Base-by-base conservation (phyloP, 1,140 invertebrate species). In the Drosophila orosa region DNA sequence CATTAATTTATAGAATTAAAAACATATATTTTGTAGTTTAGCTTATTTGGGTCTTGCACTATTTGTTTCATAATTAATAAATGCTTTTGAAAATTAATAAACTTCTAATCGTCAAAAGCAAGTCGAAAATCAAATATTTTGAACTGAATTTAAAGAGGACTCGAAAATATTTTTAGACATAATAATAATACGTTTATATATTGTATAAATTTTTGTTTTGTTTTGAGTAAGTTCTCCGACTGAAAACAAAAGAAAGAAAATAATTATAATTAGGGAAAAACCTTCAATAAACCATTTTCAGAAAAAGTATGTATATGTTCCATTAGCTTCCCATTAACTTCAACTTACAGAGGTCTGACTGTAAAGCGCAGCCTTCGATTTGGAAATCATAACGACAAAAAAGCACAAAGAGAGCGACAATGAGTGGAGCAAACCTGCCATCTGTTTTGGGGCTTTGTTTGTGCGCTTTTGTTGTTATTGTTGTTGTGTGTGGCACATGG, bases 401-500 rank as follows among this genome's bases (percentile, higher is more conserved):
- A 50, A 67, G 19, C 60, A 65, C 44, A 68, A 66, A 52, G 50
- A 48, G 65, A 68, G 35, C 65, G 61, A 52, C 44, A 68, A 65
- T 66, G 65, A 54, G 45, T 24, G 27, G 17, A 27, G 58, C 58
- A 37, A 52, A 37, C 22, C 40, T 47, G 42, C 50, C 68, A 72
- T 72, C 66, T 72, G 68, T 67, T 72, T 65, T 27, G 55, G 65
- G 45, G 63, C 61, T 52, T 66, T 68, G 61, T 66, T 47, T 47
- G 62, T 27, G 40, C 15, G 27, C 42, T 68, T 27, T 35, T 67
- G 40, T 25, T 55, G 17, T 33, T 55, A 15, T 33, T 56, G 54
- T 56, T 39, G 22, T 25, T 56, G 47, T 48, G n/a, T n/a, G 56
- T 19, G 31, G 54, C 68, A 72, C 68, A 72, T 72, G 65, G 68